Conservation (phyloP, 2,888 invertebrate genomes). For the Heteromyza rotundicornis region DNA sequence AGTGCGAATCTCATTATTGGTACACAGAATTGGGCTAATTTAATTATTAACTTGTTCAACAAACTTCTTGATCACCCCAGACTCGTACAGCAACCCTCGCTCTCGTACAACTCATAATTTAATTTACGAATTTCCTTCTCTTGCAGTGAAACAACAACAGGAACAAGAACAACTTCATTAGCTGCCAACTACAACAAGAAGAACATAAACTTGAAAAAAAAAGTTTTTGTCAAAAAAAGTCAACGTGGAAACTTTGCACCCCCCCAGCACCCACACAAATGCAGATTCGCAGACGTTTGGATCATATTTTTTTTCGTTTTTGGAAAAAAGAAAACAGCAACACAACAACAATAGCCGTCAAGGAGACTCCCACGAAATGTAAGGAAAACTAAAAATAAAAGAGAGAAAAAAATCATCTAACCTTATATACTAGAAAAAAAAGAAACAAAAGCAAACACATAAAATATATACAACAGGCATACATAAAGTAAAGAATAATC, state of each 20-base stretch:
- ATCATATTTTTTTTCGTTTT: not conserved
- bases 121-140: not conserved
- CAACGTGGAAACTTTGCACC: too few relatives aligned
- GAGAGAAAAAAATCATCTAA: not conserved
- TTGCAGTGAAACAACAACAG: not conserved
- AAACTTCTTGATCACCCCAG: too few relatives aligned
- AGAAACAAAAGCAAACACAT: not conserved
- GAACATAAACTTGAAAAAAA: not conserved
- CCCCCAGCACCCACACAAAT: not conserved
- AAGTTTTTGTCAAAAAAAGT: not conserved
- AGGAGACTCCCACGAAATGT: not conserved
- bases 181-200: not conserved
- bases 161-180: not conserved
- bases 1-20: too few relatives aligned
- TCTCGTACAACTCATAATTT: not conserved
- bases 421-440: not conserved
- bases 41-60: not conserved
- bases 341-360: too few relatives aligned
- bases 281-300: not conserved
- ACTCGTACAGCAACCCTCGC: too few relatives aligned
- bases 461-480: not conserved
- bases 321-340: too few relatives aligned
- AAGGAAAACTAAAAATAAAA: not conserved
- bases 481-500: not conserved
- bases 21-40: too few relatives aligned